These are phyloP conservation scores for Chloebia gouldiae DNA, from an alignment of 2,113 vertebrate genomes.

Conservation along the genomic window DNA sequence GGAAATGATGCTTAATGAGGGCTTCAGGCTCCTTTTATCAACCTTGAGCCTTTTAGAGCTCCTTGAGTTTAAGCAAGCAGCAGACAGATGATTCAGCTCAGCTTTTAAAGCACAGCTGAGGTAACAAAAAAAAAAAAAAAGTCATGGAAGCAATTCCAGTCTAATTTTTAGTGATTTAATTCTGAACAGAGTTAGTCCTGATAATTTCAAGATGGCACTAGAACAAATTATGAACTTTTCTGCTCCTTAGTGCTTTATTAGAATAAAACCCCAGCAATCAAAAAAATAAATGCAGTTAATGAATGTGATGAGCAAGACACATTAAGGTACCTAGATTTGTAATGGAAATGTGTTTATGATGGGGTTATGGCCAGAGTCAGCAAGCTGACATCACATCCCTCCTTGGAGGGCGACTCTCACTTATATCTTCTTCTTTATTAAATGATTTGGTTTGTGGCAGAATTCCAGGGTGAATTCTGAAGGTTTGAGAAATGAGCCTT, in stretches of 20 bases:
- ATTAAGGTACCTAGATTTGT: neutral
- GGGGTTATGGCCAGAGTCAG: neutral
- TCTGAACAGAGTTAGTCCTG: neutral
- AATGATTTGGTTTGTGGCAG: neutral
- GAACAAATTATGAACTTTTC: neutral
- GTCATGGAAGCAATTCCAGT: neutral
- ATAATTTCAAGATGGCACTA: neutral
- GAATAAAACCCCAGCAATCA: neutral
- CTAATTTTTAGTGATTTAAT: neutral
- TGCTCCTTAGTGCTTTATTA: neutral
- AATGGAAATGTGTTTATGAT: neutral
- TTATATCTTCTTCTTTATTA: neutral
- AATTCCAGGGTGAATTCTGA: neutral
- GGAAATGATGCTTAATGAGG: neutral
- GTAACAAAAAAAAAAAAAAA: neutral
- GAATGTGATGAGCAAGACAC: neutral
- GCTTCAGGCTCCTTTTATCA: neutral
- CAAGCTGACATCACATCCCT: neutral
- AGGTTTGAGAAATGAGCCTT: neutral
- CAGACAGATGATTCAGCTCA: neutral
- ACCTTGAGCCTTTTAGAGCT: neutral
- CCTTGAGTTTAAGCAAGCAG: neutral
- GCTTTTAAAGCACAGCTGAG: neutral
- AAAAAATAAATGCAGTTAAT: neutral
- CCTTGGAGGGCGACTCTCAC: neutral